Percentiles rank a stretch among this genome's conserved stretches.
Evolutionary conservation across 2,113 vertebrate species (phyloP).

Genomic region (Gavia stellata): DNA sequence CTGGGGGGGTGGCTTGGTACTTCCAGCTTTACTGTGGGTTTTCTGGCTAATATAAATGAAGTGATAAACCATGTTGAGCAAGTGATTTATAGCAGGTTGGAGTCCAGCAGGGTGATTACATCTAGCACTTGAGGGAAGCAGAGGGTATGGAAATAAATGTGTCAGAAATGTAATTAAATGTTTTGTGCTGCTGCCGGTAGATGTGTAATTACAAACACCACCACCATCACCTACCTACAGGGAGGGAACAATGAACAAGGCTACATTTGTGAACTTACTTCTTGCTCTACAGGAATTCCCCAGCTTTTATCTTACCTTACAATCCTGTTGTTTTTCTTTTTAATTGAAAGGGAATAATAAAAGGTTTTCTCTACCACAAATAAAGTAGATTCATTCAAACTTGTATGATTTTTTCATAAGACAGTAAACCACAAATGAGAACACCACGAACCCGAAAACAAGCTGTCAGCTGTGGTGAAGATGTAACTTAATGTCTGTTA

Average conservation of each 20-base stretch:
- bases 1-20: neutral
- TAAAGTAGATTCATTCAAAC: neutral
- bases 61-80: neutral
- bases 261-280: neutral
- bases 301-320: neutral
- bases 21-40: neutral
- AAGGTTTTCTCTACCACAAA: neutral
- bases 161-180: conserved; percentile 26
- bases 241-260: neutral
- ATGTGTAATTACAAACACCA: neutral
- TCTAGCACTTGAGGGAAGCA: neutral
- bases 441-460: neutral
- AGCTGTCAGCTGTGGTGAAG: neutral
- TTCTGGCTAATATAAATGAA: neutral
- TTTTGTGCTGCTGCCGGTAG: neutral
- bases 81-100: neutral
- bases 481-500: neutral
- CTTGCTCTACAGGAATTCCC: neutral
- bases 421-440: neutral
- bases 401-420: neutral
- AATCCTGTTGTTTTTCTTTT: neutral
- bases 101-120: neutral
- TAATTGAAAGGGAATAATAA: neutral
- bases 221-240: neutral
- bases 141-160: conserved; percentile 7